phyloP scores from a whole-genome alignment of 2,797 vertebrate genomes.

The Leucoraja ocellata region DNA sequence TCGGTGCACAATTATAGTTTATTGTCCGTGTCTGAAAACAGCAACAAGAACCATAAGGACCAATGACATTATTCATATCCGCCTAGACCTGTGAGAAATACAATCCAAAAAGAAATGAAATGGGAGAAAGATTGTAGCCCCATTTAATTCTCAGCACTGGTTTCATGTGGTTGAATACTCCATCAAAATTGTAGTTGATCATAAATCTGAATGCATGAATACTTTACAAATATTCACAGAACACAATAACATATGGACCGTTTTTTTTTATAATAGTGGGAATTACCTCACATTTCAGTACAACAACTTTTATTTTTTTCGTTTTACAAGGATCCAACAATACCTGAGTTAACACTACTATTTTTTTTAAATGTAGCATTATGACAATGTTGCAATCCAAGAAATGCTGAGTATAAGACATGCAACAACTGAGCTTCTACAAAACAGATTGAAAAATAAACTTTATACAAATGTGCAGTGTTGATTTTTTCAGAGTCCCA shows the following conservation, averaged over 20 bases:
- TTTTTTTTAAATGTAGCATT: slow-evolving; percentile 32
- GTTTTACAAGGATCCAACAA: slow-evolving; percentile 33
- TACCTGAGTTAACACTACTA: slow-evolving; percentile 36
- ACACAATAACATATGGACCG: not conserved
- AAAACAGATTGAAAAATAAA: slow-evolving; percentile 36
- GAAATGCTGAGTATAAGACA: slow-evolving; percentile 10
- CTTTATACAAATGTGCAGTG: slow-evolving; percentile 19
- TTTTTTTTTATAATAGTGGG: not conserved
- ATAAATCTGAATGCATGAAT: not conserved
- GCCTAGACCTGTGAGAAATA: not conserved
- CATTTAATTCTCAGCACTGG: not conserved
- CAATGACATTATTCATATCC: not conserved
- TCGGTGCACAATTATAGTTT: not conserved
- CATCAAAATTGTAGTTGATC: not conserved
- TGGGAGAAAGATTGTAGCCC: not conserved
- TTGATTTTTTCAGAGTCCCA: slow-evolving; percentile 17
- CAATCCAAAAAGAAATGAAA: not conserved
- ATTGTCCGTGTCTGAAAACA: not conserved
- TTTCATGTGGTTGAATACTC: not conserved
- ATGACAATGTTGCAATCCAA: slow-evolving; percentile 37
- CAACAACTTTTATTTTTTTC: slow-evolving; percentile 9
- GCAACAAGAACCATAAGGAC: no score
- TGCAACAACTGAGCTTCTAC: not conserved
- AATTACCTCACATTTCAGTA: slow-evolving; percentile 11
- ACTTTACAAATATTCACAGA: slow-evolving; percentile 12